Conservation (phyloP, 2,888 invertebrate genomes). For the Rugalucina vietnamica region DNA sequence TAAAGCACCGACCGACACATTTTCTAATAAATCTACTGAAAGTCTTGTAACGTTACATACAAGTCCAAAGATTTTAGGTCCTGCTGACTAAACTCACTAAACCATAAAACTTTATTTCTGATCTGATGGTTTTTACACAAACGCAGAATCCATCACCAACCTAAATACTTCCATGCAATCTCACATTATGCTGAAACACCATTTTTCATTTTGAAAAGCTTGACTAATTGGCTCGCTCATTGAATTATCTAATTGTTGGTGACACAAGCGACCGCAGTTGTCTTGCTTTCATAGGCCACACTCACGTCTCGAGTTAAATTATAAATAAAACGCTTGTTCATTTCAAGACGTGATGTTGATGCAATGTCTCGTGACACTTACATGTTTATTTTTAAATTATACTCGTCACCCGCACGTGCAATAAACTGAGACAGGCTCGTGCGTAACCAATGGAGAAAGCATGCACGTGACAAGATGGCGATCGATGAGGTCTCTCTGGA, state of each 20-base stretch:
- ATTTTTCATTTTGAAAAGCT: neutral
- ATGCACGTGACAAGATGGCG: slow-evolving; percentile 7
- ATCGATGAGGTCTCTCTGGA: neutral
- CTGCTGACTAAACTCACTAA: no score
- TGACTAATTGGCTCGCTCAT: neutral
- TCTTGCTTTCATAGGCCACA: neutral
- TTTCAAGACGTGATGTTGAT: neutral
- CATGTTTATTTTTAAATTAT: slow-evolving; percentile 11
- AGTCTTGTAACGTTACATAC: no score
- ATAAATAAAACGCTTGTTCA: neutral
- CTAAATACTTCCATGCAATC: no score
- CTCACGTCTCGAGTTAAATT: neutral
- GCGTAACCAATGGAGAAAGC: slow-evolving; percentile 15
- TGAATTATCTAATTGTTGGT: neutral
- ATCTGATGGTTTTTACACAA: no score
- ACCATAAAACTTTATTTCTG: no score
- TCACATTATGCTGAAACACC: no score
- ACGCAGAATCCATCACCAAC: no score
- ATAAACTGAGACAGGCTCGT: slow-evolving; percentile 25
- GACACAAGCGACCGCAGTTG: neutral
- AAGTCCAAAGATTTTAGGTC: no score
- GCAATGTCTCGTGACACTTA: neutral
- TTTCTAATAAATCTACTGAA: no score
- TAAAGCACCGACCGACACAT: no score
- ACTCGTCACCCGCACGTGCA: slow-evolving; percentile 29